Base-by-base conservation (phyloP, 2,113 vertebrate species). In the Aix galericulata region DNA sequence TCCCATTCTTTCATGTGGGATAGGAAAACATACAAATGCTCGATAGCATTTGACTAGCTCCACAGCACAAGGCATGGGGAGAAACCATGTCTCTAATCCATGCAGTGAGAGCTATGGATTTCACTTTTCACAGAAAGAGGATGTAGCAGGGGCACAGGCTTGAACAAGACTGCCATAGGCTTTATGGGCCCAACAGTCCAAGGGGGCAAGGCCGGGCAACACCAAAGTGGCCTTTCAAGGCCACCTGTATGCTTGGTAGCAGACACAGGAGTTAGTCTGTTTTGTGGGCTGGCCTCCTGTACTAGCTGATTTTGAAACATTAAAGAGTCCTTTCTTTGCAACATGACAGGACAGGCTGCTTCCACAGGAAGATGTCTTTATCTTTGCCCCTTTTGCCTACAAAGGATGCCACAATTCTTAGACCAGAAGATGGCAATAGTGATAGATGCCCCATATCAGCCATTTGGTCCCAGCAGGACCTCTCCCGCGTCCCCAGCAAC, bases 31-130 rank as follows among this genome's bases (percentile, higher is more conserved):
- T 59, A 83, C n/a, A 81, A 36, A 3, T 44, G 18, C 21, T 93
- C 38, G 6, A 55, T 4, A 44, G 7, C 22, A 64, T 87, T 56
- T 11, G 2, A 21, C 27, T 62, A 59, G 58, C 2, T 75, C 38
- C n/a, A 36, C 22, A 59, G 23, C 15, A 76, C 6, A 55, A 44
- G 11, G 15, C 22, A 22, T 9, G 59, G 59, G 9, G 27, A 50
- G 22, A 72, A 73, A 59, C 18, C 9, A 31, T 20, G 13, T 25
- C 13, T 59, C n/a, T 64, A 63, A 55, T 48, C 7, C 2, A 21
- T 0, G 0, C n/a, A 32, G 3, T 13, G 31, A 68, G 63, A 73
- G 5, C 2, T 59, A 11, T 11, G 3, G 11, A 6, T 68, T 7
- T 73, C 22, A 13, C 17, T 5, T 16, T 81, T 66, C 23, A 26